Percentiles rank a stretch among this genome's conserved stretches.
Evolutionary conservation across 2,113 vertebrate species (phyloP).

Genomic region (Cepphus grylle): DNA sequence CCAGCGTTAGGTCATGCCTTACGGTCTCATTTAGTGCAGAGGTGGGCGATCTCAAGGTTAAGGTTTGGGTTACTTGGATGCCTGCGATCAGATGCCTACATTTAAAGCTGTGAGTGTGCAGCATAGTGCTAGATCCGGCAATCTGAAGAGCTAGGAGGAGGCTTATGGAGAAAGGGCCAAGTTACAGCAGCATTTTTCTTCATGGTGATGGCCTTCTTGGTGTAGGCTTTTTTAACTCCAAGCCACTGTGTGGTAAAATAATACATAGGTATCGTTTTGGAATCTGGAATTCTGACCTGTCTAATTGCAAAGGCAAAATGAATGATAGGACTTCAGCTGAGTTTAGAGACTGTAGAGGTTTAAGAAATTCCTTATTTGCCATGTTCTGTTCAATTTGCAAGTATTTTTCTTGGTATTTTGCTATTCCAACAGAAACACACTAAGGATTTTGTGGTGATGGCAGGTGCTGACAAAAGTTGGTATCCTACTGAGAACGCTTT

Average conservation of each 20-base stretch:
- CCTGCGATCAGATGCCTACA: not conserved
- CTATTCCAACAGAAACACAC: not conserved
- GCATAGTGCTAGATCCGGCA: not conserved
- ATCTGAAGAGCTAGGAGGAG: not conserved
- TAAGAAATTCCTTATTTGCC: not conserved
- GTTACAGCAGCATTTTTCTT: not conserved
- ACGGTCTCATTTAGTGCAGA: not conserved
- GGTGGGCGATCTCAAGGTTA: not conserved
- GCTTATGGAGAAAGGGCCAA: not conserved
- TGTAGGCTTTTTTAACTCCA: not conserved
- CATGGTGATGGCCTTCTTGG: not conserved
- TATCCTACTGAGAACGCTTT: not conserved
- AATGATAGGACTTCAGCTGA: not conserved
- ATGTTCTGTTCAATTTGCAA: not conserved
- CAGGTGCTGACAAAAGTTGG: not conserved
- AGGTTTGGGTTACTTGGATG: not conserved
- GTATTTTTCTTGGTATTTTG: not conserved
- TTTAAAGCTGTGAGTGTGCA: not conserved
- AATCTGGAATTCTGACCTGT: not conserved
- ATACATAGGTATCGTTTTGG: not conserved
- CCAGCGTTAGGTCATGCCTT: not conserved
- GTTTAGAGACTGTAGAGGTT: not conserved
- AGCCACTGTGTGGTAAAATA: not conserved
- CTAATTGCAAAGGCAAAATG: not conserved
- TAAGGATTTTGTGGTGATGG: not conserved